Evolutionary conservation across 1,140 invertebrate genomes (phyloP).

Genomic region (Drosophila busckii): DNA sequence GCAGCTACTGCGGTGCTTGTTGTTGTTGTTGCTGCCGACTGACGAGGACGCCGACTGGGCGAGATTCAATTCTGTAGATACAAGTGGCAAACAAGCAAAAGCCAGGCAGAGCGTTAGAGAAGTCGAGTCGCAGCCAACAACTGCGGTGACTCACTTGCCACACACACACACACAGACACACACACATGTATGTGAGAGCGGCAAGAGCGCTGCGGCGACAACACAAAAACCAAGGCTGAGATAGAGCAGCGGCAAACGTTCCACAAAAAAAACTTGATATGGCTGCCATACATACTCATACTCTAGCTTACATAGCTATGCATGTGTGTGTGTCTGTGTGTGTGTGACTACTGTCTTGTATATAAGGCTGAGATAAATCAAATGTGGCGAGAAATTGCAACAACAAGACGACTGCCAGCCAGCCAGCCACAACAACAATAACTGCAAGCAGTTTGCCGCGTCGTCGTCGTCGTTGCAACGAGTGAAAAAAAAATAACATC

Average conservation of each 20-base stretch:
- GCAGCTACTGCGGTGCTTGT: constrained; percentile 21
- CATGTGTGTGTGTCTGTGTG: constrained; percentile 7
- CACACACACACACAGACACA: constrained; percentile 23
- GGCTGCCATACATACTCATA: constrained; percentile 30
- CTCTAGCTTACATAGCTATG: constrained; percentile 25
- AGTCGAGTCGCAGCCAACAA: constrained; percentile 34
- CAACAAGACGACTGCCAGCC: constrained; percentile 44
- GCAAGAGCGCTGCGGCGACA: constrained; percentile 18
- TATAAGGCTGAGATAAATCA: constrained; percentile 74
- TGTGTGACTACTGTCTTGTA: constrained; percentile 37
- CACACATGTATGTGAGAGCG: constrained; percentile 8
- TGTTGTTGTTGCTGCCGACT: constrained; percentile 15
- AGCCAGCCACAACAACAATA: constrained; percentile 18
- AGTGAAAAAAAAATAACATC: constrained; percentile 20
- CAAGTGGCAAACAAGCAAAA: constrained; percentile 64
- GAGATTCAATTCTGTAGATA: constrained; percentile 71
- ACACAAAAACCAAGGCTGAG: constrained; percentile 39
- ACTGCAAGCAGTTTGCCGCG: constrained; percentile 2
- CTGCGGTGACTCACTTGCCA: constrained; percentile 62
- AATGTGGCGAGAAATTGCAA: constrained; percentile 77
- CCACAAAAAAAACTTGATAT: constrained; percentile 54
- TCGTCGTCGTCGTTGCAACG: constrained; percentile 30
- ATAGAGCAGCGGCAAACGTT: constrained; percentile 16
- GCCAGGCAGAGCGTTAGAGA: constrained; percentile 15
- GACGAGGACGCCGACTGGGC: constrained; percentile 51